phyloP scores from a whole-genome alignment of 2,113 vertebrate genomes.

The Pelobates fuscus region DNA sequence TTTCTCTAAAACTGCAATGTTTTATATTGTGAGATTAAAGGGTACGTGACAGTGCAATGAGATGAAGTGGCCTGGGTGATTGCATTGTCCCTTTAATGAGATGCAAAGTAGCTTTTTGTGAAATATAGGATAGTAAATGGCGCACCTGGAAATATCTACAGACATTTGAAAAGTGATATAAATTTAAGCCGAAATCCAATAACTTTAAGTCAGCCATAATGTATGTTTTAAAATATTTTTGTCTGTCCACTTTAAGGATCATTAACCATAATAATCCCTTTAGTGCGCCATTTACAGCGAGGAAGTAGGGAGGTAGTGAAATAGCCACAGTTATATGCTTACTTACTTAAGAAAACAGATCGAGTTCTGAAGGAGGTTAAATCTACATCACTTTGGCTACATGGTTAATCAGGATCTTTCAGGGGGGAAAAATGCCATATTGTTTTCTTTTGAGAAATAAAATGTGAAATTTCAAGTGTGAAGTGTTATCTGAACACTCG shows the following conservation, averaged over 20 bases:
- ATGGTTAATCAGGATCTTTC: slow-evolving; percentile 30
- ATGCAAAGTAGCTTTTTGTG: too few relatives aligned
- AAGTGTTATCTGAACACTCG: not conserved
- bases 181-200: too few relatives aligned
- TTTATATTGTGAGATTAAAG: too few relatives aligned
- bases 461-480: not conserved
- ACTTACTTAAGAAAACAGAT: slow-evolving; percentile 40
- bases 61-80: too few relatives aligned
- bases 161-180: too few relatives aligned
- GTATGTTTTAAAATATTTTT: too few relatives aligned
- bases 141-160: too few relatives aligned
- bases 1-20: too few relatives aligned
- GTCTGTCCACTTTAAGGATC: slow-evolving; percentile 3
- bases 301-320: slow-evolving; percentile 31
- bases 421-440: slow-evolving; percentile 23
- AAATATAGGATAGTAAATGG: too few relatives aligned
- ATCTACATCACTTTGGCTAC: slow-evolving; percentile 9
- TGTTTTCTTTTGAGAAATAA: slow-evolving; percentile 21
- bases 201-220: too few relatives aligned
- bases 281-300: slow-evolving; percentile 22
- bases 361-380: slow-evolving; percentile 41
- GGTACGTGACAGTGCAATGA: too few relatives aligned
- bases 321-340: slow-evolving; percentile 33
- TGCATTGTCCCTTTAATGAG: too few relatives aligned
- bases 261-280: slow-evolving; percentile 21